These are phyloP conservation scores for Homarus gammarus DNA, from an alignment of 2,888 invertebrate species.

Conservation along the genomic window DNA sequence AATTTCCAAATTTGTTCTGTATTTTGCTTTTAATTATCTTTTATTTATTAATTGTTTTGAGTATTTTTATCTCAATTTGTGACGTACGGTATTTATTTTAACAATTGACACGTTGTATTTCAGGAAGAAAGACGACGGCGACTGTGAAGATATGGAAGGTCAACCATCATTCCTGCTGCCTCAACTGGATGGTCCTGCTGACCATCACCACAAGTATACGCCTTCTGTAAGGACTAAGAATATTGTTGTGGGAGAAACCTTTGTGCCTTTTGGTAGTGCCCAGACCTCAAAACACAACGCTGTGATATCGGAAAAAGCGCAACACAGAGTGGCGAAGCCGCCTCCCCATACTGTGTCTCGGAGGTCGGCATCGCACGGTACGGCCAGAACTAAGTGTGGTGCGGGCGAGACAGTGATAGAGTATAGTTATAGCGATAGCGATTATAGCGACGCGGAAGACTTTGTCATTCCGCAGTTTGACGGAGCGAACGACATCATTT, in stretches of 20 bases:
- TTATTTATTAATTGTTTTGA: no score
- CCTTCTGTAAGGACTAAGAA: not conserved
- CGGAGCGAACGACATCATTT: conserved; percentile 68
- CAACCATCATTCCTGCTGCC: conserved; percentile 35
- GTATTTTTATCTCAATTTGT: no score
- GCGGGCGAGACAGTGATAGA: conserved; percentile 3
- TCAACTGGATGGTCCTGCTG: conserved; percentile 61
- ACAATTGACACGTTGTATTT: not conserved
- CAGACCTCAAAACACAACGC: conserved; percentile 21
- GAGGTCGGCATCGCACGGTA: not conserved
- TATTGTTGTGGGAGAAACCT: conserved; percentile 26
- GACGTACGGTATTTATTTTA: no score
- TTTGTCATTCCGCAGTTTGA: conserved; percentile 75
- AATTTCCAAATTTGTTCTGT: no score
- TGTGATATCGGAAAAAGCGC: conserved; percentile 32
- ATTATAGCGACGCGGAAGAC: conserved; percentile 49
- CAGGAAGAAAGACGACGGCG: not conserved
- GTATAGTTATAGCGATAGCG: not conserved
- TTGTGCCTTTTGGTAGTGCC: conserved; percentile 69
- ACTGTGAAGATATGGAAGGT: conserved; percentile 31
- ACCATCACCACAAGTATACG: not conserved
- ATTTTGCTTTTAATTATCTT: no score
- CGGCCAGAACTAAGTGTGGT: conserved; percentile 23
- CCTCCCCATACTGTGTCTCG: no score
- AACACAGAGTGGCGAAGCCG: no score